A percentile compares a stretch with the other conserved stretches of the same genome.
Evolutionary conservation across 2,113 vertebrate genomes (phyloP).

Genomic region (Scortum barcoo): DNA sequence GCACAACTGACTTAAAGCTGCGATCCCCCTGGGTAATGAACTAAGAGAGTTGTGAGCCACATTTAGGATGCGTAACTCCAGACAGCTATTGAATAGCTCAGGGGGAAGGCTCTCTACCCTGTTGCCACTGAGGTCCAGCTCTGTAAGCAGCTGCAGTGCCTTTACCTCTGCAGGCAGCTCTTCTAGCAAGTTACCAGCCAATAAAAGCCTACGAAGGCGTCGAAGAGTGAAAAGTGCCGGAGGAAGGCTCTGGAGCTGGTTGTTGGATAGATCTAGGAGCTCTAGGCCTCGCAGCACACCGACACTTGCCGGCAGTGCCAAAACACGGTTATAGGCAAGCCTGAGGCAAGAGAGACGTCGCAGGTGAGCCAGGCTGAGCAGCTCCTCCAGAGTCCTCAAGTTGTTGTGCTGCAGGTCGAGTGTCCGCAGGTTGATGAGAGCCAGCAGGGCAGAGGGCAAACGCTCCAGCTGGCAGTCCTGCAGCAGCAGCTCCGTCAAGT

Average conservation of each 20-base stretch:
- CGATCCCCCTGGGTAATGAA: constrained; percentile 68
- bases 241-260: constrained; percentile 82
- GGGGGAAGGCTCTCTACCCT: constrained; percentile 78
- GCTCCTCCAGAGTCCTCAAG: constrained; percentile 83
- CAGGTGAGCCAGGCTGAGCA: constrained; percentile 82
- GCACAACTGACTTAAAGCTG: constrained; percentile 70
- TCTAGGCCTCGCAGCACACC: constrained; percentile 80
- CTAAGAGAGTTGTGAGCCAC: constrained; percentile 80
- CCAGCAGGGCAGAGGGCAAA: constrained; percentile 79
- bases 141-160: constrained; percentile 74
- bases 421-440: constrained; percentile 73
- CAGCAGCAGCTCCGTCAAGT: constrained; percentile 80
- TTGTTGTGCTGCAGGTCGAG: constrained; percentile 84
- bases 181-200: constrained; percentile 82
- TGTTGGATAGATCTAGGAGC: constrained; percentile 83
- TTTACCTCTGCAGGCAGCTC: constrained; percentile 78
- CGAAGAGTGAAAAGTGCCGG: constrained; percentile 81
- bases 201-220: constrained; percentile 78
- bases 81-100: constrained; percentile 78
- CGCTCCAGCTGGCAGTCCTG: constrained; percentile 85
- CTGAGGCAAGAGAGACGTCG: constrained; percentile 79
- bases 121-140: constrained; percentile 83
- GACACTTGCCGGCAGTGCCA: constrained; percentile 74
- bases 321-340: constrained; percentile 81
- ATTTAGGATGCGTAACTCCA: constrained; percentile 77